Base-by-base conservation (phyloP, 2,113 vertebrate genomes). In the Hippocampus barbouri region DNA sequence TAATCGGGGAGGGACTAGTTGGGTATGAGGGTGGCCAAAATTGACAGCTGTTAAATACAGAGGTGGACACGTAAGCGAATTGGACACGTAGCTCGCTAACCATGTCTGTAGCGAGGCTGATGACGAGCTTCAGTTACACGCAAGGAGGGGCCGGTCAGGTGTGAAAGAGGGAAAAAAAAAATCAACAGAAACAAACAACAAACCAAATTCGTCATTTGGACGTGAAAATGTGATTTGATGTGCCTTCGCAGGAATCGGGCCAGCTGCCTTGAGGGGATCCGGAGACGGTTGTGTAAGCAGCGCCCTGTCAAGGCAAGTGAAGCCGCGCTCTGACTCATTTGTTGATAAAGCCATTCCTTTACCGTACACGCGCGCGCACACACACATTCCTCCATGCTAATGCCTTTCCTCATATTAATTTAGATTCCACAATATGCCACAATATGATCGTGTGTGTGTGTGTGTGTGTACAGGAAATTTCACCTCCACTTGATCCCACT, bases 291-390 rank as follows among this genome's bases (percentile, higher is more conserved):
- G 85, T 70, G 84, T 78, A 89, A 89, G 15, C 5, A 10, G 12
- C 56, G 25, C 69, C 68, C 72, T 80, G 72, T 59, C 73, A 76
- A 72, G 75, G 81, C 80, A 89, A 79, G 83, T 88, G 82, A 89
- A 81, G 80, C 76, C 69, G 11, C 78, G 89, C 79, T 83, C 73
- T 75, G 74, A 85, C 88, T 86, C 83, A 85, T 88, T 85, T 80
- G 74, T 77, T 76, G 83, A 76, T 67, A 75, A 79, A 88, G 68
- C 60, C 14, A 73, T 51, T 79, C 83, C 85, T 74, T 74, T 20
- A 82, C 79, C 83, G 49, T 57, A 71, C 59, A 57, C 69, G 18
- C 70, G 75, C 84, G 76, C 27, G 27, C 1, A 12, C 76, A 62
- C 66, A 47, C 66, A 76, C 69, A 61, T 62, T 68, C 49, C 49